Evolutionary conservation across 2,113 vertebrate species (phyloP).

Genomic region (Lipophrys pholis): DNA sequence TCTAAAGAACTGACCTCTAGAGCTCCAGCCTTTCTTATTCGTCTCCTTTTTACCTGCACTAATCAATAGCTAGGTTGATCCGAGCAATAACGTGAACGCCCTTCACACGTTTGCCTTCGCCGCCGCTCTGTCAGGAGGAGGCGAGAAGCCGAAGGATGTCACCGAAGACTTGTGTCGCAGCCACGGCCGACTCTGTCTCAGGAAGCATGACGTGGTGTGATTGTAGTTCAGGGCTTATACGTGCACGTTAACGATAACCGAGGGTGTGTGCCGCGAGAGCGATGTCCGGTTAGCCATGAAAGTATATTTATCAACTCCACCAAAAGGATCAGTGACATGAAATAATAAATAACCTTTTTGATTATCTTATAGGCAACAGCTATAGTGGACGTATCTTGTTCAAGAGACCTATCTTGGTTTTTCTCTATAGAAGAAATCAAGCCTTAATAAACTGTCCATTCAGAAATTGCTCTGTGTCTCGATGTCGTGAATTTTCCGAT

Average conservation of each 20-base stretch:
- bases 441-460: slow-evolving; percentile 95
- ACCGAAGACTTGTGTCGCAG: slow-evolving; percentile 30
- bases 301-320: slow-evolving; percentile 80
- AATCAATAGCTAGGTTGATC: slow-evolving; percentile 53
- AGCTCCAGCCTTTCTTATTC: slow-evolving; percentile 32
- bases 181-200: slow-evolving; percentile 42
- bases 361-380: slow-evolving; percentile 81
- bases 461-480: slow-evolving; percentile 81
- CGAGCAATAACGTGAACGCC: slow-evolving; percentile 63
- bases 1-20: slow-evolving; percentile 42
- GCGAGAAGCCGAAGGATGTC: slow-evolving; percentile 47
- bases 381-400: slow-evolving; percentile 85
- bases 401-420: slow-evolving; percentile 81
- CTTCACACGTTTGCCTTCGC: slow-evolving; percentile 51
- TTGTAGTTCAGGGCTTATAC: slow-evolving; percentile 73
- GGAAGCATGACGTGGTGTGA: slow-evolving; percentile 85
- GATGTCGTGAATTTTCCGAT: slow-evolving; percentile 54
- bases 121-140: slow-evolving; percentile 33
- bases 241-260: slow-evolving; percentile 81
- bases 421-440: slow-evolving; percentile 88
- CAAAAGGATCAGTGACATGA: slow-evolving; percentile 75
- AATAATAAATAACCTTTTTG: slow-evolving; percentile 73
- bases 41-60: slow-evolving; percentile 37
- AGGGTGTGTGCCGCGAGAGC: slow-evolving; percentile 85
- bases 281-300: slow-evolving; percentile 78